Evolutionary conservation across 2,113 vertebrate species (phyloP).

Genomic region (Chloropsis cyanopogon): DNA sequence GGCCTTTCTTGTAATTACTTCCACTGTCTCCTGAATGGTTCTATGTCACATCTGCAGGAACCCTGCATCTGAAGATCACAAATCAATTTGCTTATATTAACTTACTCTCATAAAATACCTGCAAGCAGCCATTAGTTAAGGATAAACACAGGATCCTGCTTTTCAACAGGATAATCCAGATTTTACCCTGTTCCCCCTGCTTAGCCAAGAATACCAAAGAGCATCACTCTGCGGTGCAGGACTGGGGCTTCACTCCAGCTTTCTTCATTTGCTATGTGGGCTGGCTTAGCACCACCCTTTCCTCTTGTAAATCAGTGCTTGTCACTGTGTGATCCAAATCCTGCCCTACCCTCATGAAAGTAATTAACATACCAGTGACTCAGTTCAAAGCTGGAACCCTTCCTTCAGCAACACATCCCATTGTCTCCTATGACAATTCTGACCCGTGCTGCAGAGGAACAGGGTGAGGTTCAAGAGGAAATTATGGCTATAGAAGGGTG

Average conservation of each 20-base stretch:
- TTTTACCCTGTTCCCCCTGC: background rate
- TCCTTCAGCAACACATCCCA: background rate
- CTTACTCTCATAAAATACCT: background rate
- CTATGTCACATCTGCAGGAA: background rate
- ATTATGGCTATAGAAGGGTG: background rate
- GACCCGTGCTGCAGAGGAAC: fast-evolving
- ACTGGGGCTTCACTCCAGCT: background rate
- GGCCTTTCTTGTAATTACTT: background rate
- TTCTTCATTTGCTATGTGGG: slow-evolving; percentile 6
- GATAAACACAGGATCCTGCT: background rate
- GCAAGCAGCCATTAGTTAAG: background rate
- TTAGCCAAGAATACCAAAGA: background rate
- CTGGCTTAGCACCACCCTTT: slow-evolving; percentile 11
- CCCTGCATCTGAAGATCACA: background rate
- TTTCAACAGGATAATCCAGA: background rate
- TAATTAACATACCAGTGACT: slow-evolving; percentile 45
- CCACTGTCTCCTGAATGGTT: background rate
- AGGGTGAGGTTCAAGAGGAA: background rate
- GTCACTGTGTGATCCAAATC: background rate
- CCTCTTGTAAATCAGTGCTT: slow-evolving; percentile 21
- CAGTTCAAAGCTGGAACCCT: slow-evolving; percentile 26
- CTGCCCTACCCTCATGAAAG: background rate
- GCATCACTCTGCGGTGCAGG: background rate
- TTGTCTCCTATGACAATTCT: background rate
- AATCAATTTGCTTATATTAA: background rate